Evolutionary conservation across 2,113 vertebrate genomes (phyloP).

Genomic region (Strix uralensis): DNA sequence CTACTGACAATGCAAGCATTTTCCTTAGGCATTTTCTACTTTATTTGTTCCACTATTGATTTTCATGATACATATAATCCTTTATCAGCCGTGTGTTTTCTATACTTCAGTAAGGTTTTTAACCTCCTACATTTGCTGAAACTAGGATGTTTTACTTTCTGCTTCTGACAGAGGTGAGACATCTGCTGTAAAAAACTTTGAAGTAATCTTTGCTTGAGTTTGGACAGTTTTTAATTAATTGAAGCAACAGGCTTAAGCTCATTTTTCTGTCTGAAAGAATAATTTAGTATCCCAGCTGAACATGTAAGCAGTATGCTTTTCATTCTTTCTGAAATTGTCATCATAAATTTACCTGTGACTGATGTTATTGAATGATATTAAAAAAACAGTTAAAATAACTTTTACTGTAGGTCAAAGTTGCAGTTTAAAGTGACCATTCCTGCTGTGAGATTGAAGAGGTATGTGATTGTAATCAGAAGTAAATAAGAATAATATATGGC

Average conservation of each 20-base stretch:
- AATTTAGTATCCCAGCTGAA: neutral
- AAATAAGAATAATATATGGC: slow-evolving; percentile 23
- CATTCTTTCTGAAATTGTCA: neutral
- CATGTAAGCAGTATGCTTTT: neutral
- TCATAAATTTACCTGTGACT: neutral
- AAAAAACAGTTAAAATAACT: neutral
- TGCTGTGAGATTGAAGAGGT: neutral
- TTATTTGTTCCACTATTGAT: slow-evolving; percentile 16
- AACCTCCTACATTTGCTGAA: neutral
- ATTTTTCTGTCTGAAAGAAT: neutral
- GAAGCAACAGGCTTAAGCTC: neutral
- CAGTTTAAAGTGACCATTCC: neutral
- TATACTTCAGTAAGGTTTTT: neutral
- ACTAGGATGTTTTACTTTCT: neutral
- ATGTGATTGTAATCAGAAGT: slow-evolving; percentile 2
- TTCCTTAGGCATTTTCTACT: neutral
- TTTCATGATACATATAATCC: neutral
- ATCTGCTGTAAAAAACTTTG: slow-evolving; percentile 5
- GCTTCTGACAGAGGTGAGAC: neutral
- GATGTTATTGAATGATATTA: neutral
- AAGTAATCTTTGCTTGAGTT: slow-evolving; percentile 16
- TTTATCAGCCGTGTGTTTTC: neutral
- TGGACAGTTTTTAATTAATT: slow-evolving; percentile 3
- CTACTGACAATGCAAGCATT: neutral
- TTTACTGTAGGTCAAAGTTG: neutral